A percentile compares a stretch with the other conserved stretches of the same genome.
phyloP scores from a whole-genome alignment of 2,797 vertebrate genomes.

The Lutjanus argentimaculatus region DNA sequence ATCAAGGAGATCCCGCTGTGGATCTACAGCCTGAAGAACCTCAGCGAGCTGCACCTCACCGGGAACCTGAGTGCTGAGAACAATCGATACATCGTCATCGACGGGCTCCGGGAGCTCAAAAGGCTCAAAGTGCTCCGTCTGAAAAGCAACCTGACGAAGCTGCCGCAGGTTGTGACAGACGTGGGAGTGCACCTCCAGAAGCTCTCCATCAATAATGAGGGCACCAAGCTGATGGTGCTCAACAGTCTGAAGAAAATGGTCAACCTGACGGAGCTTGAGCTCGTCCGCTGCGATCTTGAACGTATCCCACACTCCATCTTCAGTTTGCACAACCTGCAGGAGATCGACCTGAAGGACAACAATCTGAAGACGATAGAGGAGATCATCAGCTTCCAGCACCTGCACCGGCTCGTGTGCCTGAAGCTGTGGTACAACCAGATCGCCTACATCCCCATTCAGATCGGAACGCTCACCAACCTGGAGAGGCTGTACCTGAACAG shows the following conservation, averaged over 20 bases:
- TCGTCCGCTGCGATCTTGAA: constrained; percentile 96
- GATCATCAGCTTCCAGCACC: constrained; percentile 99
- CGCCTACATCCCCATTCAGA: constrained; percentile 97
- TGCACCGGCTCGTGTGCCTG: constrained; percentile 93
- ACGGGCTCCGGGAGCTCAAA: constrained; percentile 95
- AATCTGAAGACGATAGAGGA: constrained; percentile 99
- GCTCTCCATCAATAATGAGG: constrained; percentile 97
- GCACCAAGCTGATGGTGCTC: constrained; percentile 98
- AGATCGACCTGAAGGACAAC: constrained; percentile 99
- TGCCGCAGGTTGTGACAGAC: constrained; percentile 97
- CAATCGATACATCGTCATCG: constrained; percentile 96
- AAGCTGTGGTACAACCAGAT: constrained; percentile 99
- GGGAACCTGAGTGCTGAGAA: constrained; percentile 97
- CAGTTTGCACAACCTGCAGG: constrained; percentile 95
- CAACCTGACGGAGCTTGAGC: constrained; percentile 96
- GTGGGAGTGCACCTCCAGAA: constrained; percentile 97
- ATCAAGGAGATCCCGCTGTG: constrained; percentile 99
- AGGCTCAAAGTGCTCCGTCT: constrained; percentile 95
- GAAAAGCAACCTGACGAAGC: constrained; percentile 97
- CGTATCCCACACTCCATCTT: constrained; percentile 99
- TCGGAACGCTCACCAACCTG: constrained; percentile 94
- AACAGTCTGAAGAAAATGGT: constrained; percentile 99
- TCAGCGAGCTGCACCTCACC: constrained; percentile 95
- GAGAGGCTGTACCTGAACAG: constrained; percentile 97
- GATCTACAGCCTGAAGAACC: constrained; percentile 98